phyloP scores from a whole-genome alignment of 64 coral and sea anemone genomes.

The Dendrophyllia cribrosa region DNA sequence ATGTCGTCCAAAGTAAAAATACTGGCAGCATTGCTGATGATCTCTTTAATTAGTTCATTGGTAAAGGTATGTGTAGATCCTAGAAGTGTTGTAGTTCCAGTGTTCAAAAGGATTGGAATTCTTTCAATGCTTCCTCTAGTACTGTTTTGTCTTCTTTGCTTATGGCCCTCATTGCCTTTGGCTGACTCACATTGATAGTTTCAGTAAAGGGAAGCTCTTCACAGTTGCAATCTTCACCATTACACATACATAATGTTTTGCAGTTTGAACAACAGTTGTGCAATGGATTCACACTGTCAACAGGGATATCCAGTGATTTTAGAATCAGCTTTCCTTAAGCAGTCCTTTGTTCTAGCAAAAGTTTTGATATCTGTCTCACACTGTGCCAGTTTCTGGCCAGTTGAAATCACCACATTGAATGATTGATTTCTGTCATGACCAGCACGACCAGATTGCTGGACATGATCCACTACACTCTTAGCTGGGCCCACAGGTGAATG shows the following conservation, averaged over 20 bases:
- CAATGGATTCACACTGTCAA: not conserved
- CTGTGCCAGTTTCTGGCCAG: slow-evolving; percentile 31
- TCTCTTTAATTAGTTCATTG: not conserved
- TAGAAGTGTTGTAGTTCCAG: not conserved
- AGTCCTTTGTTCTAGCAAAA: slow-evolving; percentile 28
- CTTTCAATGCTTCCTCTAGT: slow-evolving; percentile 29
- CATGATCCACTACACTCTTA: slow-evolving; percentile 42
- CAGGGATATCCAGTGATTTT: slow-evolving; percentile 3
- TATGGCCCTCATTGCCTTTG: not conserved
- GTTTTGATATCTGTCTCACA: slow-evolving; percentile 32
- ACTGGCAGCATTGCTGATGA: not conserved
- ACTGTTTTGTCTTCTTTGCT: not conserved
- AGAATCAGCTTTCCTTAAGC: slow-evolving; percentile 22
- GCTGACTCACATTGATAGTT: not conserved
- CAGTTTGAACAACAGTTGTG: slow-evolving; percentile 57
- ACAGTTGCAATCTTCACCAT: not conserved
- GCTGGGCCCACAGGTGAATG: slow-evolving; percentile 46
- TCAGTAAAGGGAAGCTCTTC: slow-evolving; percentile 21
- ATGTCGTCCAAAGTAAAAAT: not conserved
- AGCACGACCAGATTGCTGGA: slow-evolving; percentile 36
- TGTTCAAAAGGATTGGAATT: slow-evolving; percentile 20
- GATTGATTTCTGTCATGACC: slow-evolving; percentile 15
- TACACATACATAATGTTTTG: slow-evolving; percentile 13
- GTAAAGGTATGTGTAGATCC: not conserved
- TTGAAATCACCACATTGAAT: slow-evolving; percentile 10